phyloP scores from a whole-genome alignment of 2,888 invertebrate genomes.

The Anoncus sp. region DNA sequence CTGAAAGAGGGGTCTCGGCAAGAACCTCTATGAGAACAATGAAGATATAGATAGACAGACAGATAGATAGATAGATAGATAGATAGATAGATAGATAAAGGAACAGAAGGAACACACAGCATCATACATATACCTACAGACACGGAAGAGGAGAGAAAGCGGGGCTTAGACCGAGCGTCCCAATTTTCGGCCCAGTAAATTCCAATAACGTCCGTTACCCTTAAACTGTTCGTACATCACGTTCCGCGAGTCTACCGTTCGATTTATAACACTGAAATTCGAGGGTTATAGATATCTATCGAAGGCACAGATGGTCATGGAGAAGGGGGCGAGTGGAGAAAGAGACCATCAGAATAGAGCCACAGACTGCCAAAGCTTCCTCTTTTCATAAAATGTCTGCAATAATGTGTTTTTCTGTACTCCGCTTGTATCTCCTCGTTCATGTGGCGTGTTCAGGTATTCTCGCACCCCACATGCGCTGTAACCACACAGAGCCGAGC shows the following conservation, averaged over 20 bases:
- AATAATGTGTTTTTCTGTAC: constrained; percentile 2
- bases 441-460: background rate
- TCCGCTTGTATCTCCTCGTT: background rate
- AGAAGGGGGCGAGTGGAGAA: background rate
- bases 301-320: constrained; percentile 31
- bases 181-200: constrained; percentile 80
- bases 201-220: constrained; percentile 79
- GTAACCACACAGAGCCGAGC: background rate
- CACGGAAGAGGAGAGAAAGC: constrained; percentile 53
- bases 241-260: constrained; percentile 65
- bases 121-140: constrained; percentile 10
- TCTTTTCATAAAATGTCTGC: background rate
- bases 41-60: constrained; percentile 35
- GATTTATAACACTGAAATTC: constrained; percentile 78
- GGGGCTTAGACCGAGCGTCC: constrained; percentile 71
- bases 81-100: constrained; percentile 12
- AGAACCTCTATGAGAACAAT: constrained; percentile 37
- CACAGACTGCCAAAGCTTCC: constrained; percentile 5
- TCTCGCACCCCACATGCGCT: background rate
- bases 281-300: constrained; percentile 75
- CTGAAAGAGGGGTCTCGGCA: constrained; percentile 9
- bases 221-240: constrained; percentile 79
- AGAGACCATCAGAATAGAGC: background rate
- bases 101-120: constrained; percentile 41
- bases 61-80: constrained; percentile 38